These are phyloP conservation scores for Lasioglossum morio DNA, from an alignment of 2,888 invertebrate species.

Conservation along the genomic window DNA sequence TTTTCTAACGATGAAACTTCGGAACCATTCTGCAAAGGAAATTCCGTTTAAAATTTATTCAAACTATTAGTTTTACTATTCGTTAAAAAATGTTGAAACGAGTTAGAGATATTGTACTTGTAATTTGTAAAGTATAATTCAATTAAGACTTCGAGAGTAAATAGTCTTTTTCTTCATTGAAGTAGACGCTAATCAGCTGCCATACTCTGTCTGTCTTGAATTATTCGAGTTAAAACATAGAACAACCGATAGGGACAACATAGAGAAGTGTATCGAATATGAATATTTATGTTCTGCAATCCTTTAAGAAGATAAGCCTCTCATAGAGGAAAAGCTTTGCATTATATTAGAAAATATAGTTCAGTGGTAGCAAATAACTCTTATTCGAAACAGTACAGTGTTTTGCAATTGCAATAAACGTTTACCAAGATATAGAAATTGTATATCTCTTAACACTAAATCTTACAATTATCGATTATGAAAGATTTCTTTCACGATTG, in stretches of 20 bases:
- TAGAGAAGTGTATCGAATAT: not conserved
- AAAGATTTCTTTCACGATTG: too few relatives aligned
- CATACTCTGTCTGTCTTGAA: not conserved
- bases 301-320: slow-evolving; percentile 2
- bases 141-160: not conserved
- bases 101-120: not conserved
- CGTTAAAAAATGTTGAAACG: not conserved
- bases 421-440: not conserved
- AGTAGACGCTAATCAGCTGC: not conserved
- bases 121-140: not conserved
- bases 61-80: not conserved
- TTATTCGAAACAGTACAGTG: not conserved
- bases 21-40: not conserved
- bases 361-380: not conserved
- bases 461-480: too few relatives aligned
- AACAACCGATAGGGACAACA: not conserved
- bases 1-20: not conserved
- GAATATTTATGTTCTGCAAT: slow-evolving; percentile 15
- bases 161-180: not conserved
- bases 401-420: not conserved
- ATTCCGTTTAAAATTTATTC: not conserved
- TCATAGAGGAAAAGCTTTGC: not conserved
- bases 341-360: not conserved
- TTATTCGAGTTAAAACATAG: slow-evolving; percentile 2
- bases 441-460: too few relatives aligned